Percentiles rank a stretch among this genome's conserved stretches.
These are phyloP conservation scores for Apostichopus parvimensis DNA, from an alignment of 35 echinoderm and acorn worm genomes.

Conservation along the genomic window DNA sequence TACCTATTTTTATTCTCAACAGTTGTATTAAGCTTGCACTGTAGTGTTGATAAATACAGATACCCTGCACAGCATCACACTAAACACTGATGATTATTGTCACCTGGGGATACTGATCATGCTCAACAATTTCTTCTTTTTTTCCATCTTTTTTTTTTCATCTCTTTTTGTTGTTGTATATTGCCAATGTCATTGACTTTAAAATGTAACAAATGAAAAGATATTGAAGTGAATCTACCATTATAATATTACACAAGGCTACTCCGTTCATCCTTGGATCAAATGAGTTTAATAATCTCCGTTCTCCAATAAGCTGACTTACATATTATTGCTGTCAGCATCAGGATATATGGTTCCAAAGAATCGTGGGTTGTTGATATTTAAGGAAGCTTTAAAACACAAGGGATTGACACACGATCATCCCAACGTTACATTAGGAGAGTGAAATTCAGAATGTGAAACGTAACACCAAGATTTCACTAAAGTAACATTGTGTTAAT, in stretches of 20 bases:
- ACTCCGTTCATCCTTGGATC: neutral
- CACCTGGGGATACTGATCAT: neutral
- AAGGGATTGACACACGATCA: too few relatives aligned
- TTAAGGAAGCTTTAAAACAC: too few relatives aligned
- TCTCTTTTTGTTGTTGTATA: neutral
- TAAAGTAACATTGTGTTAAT: too few relatives aligned
- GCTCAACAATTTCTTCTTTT: neutral
- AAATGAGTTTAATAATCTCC: neutral
- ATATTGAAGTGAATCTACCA: neutral
- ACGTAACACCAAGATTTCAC: too few relatives aligned
- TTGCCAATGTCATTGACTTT: neutral
- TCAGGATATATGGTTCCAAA: neutral
- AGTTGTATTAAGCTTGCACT: too few relatives aligned
- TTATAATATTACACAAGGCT: neutral
- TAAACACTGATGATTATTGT: neutral
- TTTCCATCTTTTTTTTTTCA: neutral
- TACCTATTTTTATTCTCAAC: too few relatives aligned
- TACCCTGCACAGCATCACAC: neutral
- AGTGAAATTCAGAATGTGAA: too few relatives aligned
- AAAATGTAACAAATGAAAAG: neutral
- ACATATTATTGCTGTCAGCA: neutral
- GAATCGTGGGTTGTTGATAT: too few relatives aligned
- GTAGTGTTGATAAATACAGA: neutral
- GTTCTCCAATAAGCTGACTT: neutral
- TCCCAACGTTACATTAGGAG: too few relatives aligned